phyloP scores from a whole-genome alignment of 2,888 invertebrate genomes.

The Tigriopus californicus region DNA sequence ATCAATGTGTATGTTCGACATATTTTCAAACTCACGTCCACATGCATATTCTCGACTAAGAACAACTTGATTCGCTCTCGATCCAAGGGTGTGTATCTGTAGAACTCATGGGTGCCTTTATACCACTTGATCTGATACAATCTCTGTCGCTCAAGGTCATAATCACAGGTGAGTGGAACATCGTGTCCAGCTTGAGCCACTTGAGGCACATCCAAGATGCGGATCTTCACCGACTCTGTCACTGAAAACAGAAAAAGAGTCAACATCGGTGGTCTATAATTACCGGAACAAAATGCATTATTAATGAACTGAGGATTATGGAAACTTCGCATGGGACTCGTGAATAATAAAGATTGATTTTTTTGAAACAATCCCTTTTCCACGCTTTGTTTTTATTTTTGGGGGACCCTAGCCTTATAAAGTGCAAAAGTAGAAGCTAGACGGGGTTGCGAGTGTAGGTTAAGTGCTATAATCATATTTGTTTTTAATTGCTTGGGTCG shows the following conservation, averaged over 20 bases:
- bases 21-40: conserved; percentile 22
- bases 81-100: conserved; percentile 21
- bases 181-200: conserved; percentile 2
- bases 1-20: no score
- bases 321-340: no score
- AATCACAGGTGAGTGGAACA: conserved; percentile 8
- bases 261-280: no score
- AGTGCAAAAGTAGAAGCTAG: no score
- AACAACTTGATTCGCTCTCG: conserved; percentile 21
- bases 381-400: no score
- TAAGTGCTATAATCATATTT: no score
- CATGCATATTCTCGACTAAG: conserved; percentile 19
- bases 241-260: not conserved
- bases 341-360: no score
- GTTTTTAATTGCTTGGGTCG: no score
- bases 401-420: no score
- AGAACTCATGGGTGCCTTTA: conserved; percentile 22
- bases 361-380: no score
- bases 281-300: not conserved
- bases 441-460: no score
- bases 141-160: conserved; percentile 3
- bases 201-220: conserved; percentile 11
- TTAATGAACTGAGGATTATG: no score
- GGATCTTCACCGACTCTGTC: not conserved
- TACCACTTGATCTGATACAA: conserved; percentile 22